Conservation (phyloP, 2,113 vertebrate species). For the Bubalus kerabau region DNA sequence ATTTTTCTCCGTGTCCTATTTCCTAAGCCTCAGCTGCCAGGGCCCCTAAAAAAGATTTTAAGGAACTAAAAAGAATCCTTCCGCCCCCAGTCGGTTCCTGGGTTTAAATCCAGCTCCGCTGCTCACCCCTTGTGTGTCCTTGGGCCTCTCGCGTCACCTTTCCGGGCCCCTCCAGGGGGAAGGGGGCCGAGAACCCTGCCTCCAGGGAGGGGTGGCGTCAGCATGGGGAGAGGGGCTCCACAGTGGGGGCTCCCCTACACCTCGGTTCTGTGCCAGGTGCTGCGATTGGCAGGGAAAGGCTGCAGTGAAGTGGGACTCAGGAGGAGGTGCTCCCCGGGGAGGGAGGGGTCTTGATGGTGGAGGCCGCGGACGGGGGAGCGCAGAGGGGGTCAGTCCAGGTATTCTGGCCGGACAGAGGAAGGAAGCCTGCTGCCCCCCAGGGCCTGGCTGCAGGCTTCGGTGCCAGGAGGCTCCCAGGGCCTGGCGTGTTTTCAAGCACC, state of each 20-base stretch:
- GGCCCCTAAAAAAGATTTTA: constrained; percentile 31
- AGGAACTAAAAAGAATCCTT: constrained; percentile 39
- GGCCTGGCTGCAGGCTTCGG: neutral
- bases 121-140: neutral
- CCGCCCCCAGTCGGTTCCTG: constrained; percentile 1
- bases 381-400: fast-evolving
- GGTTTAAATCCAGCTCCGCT: neutral
- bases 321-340: no score
- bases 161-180: neutral
- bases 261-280: fast-evolving
- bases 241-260: fast-evolving
- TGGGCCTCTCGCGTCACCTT: neutral
- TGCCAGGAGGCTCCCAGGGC: neutral
- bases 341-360: neutral
- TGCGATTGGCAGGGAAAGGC: neutral
- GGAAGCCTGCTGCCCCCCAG: neutral
- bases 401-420: fast-evolving
- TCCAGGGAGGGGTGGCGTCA: neutral
- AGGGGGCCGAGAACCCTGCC: neutral
- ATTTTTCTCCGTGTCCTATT: neutral
- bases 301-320: fast-evolving
- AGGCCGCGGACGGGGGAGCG: fast-evolving
- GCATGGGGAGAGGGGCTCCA: neutral
- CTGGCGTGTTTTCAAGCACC: fast-evolving
- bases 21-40: constrained; percentile 41